Conservation (phyloP, 2,797 vertebrate species). For the Miichthys miiuy region DNA sequence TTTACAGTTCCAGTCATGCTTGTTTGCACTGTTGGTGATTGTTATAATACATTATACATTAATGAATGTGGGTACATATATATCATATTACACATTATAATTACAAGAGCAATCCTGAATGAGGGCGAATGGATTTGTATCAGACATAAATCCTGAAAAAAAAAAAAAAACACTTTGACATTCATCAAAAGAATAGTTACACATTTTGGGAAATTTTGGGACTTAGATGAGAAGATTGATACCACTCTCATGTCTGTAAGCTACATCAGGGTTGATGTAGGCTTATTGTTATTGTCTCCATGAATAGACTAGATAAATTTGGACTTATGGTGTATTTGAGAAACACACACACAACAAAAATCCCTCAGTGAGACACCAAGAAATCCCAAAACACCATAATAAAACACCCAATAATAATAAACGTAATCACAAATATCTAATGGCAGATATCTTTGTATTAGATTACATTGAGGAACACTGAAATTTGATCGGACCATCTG, state of each 20-base stretch:
- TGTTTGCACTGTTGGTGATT: slow-evolving; percentile 28
- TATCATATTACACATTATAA: slow-evolving; percentile 18
- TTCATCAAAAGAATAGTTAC: background rate
- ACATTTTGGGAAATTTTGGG: background rate
- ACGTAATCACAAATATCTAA: background rate
- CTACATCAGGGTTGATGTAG: background rate
- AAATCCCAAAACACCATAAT: background rate
- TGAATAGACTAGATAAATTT: too few species aligned
- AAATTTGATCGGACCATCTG: too few species aligned
- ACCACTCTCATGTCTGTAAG: too few species aligned
- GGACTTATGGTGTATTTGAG: too few species aligned
- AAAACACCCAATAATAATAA: background rate
- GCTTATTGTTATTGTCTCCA: too few species aligned
- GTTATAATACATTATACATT: slow-evolving; percentile 41
- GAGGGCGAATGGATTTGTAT: background rate
- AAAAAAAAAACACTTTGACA: background rate
- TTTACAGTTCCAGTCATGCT: slow-evolving; percentile 66
- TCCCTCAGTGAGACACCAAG: too few species aligned
- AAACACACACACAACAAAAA: too few species aligned
- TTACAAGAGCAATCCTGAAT: slow-evolving; percentile 28
- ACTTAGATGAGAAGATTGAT: background rate
- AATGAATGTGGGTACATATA: slow-evolving; percentile 28
- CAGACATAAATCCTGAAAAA: background rate
- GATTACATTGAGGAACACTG: too few species aligned
- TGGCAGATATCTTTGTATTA: too few species aligned